Conservation (phyloP, 2,888 invertebrate genomes). For the Ectemnius continuus region DNA sequence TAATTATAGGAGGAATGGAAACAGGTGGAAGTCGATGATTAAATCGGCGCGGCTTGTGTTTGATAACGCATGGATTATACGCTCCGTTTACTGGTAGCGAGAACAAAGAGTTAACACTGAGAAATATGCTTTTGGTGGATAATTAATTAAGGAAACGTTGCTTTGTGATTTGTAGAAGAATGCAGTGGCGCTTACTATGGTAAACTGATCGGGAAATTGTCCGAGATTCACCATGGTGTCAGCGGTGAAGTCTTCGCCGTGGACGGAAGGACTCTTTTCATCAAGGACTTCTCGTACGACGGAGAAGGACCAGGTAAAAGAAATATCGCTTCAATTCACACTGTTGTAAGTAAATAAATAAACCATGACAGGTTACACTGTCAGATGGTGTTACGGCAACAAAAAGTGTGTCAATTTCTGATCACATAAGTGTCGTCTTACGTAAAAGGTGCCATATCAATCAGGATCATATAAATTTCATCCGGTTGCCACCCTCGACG, state of each 20-base stretch:
- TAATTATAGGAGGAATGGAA: too few species aligned
- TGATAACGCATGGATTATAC: too few species aligned
- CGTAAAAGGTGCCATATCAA: neutral
- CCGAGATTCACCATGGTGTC: slow-evolving; percentile 90
- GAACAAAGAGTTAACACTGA: neutral
- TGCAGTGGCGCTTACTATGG: slow-evolving; percentile 84
- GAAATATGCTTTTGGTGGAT: slow-evolving; percentile 8
- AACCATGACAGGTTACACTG: neutral
- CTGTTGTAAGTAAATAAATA: neutral
- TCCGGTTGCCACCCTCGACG: neutral
- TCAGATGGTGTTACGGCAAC: neutral
- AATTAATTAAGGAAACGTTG: slow-evolving; percentile 41
- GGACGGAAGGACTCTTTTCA: slow-evolving; percentile 90
- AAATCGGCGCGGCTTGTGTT: too few species aligned
- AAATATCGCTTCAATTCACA: neutral
- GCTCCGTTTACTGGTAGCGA: neutral
- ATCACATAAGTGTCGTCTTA: neutral
- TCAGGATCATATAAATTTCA: neutral
- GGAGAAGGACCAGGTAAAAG: slow-evolving; percentile 91
- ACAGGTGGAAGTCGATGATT: too few species aligned
- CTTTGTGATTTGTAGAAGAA: slow-evolving; percentile 61
- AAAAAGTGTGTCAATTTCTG: neutral
- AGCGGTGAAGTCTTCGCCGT: slow-evolving; percentile 92
- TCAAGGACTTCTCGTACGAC: slow-evolving; percentile 93
- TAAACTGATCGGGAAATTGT: slow-evolving; percentile 87